Percentiles rank a stretch among this genome's conserved stretches.
Evolutionary conservation across 1,140 invertebrate species (phyloP).

Genomic region (Papilio machaon): DNA sequence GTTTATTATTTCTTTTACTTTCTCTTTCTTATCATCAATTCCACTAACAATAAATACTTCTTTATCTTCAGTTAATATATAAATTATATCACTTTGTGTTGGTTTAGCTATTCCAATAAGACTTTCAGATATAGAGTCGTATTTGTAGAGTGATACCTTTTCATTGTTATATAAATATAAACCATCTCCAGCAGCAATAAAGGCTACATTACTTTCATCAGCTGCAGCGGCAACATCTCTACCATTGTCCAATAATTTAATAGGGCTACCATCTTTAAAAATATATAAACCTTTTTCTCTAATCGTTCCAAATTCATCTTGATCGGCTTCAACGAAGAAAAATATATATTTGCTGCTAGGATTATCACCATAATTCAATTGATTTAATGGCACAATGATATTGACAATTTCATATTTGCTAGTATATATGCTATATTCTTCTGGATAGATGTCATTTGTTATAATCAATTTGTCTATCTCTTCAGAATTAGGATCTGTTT

Average conservation of each 20-base stretch:
- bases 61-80: conserved; percentile 59
- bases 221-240: conserved; percentile 53
- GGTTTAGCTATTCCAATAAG: conserved; percentile 60
- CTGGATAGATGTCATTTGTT: conserved; percentile 48
- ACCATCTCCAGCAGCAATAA: conserved; percentile 61
- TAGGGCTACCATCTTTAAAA: conserved; percentile 48
- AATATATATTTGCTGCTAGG: conserved; percentile 40
- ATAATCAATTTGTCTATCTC: conserved; percentile 34
- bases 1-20: conserved; percentile 50
- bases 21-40: conserved; percentile 58
- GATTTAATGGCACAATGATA: conserved; percentile 54
- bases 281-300: conserved; percentile 59
- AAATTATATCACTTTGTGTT: conserved; percentile 56
- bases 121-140: conserved; percentile 59
- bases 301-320: conserved; percentile 47
- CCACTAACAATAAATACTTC: conserved; percentile 61
- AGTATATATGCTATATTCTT: conserved; percentile 47
- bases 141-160: conserved; percentile 57
- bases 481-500: conserved; percentile 38
- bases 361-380: conserved; percentile 53
- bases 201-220: conserved; percentile 57
- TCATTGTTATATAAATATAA: conserved; percentile 58
- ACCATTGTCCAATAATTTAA: conserved; percentile 63
- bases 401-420: conserved; percentile 57
- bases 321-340: conserved; percentile 65